phyloP scores from a whole-genome alignment of 2,797 vertebrate species.

The Sebastes umbrosus region DNA sequence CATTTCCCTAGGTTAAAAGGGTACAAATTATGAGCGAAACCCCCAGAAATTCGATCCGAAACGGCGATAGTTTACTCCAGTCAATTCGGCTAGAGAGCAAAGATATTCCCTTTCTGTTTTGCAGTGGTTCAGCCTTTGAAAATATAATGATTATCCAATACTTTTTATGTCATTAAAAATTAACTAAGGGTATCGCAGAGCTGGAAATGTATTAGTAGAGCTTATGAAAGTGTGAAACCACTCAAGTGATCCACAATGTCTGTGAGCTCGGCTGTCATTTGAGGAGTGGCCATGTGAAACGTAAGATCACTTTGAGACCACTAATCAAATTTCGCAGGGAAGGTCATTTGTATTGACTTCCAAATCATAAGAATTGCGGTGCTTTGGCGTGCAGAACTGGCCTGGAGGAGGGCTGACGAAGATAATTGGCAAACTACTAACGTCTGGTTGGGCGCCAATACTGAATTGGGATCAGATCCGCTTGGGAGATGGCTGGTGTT shows the following conservation, averaged over 20 bases:
- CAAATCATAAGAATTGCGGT: constrained; percentile 58
- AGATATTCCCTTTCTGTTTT: constrained; percentile 38
- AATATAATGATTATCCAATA: constrained; percentile 23
- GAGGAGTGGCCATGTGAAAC: constrained; percentile 35
- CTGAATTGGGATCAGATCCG: constrained; percentile 65
- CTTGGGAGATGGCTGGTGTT: constrained; percentile 52
- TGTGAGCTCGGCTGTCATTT: constrained; percentile 13
- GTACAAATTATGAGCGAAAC: constrained; percentile 59
- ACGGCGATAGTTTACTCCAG: constrained; percentile 11
- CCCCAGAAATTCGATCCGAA: constrained; percentile 43
- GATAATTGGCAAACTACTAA: constrained; percentile 49
- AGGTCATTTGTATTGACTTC: constrained; percentile 72
- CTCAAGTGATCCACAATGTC: not conserved
- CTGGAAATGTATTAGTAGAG: constrained; percentile 22
- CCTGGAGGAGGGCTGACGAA: constrained; percentile 35
- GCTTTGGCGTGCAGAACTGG: constrained; percentile 45
- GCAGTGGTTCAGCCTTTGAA: not conserved
- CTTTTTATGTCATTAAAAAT: constrained; percentile 39
- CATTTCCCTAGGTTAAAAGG: constrained; percentile 63
- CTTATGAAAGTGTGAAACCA: constrained; percentile 18
- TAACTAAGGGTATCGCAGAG: constrained; percentile 19
- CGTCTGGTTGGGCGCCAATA: constrained; percentile 63
- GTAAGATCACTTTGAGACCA: constrained; percentile 63
- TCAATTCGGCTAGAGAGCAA: not conserved
- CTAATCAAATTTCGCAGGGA: constrained; percentile 79